Base-by-base conservation (phyloP, 2,113 vertebrate genomes). In the Notarius lentiginosus region DNA sequence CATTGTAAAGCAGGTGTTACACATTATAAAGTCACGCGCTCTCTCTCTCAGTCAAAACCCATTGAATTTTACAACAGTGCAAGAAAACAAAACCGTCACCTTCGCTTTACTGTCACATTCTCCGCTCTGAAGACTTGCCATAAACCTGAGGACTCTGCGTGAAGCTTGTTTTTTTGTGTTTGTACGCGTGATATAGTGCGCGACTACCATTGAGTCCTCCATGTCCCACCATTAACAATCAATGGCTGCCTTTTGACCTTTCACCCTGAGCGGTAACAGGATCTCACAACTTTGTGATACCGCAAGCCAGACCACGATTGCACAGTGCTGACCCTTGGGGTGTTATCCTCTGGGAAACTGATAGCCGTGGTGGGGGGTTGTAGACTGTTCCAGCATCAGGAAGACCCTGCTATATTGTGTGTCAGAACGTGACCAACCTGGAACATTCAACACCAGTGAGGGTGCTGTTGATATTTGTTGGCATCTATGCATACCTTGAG, bases 181-280 rank as follows among this genome's bases (percentile, higher is more conserved):
- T 84, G 61, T 92, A 85, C 80, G 87, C 79, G 60, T 85, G 84
- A 85, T 88, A 41, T 61, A 92, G 83, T 90, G 76, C 87, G 30
- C 66, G 87, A 88, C 89, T 83, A 81, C 90, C 88, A 79, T 87
- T 91, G 58, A 75, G 89, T 82, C 47, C 70, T 72, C 84, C 60
- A 83, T 60, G 82, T 88, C 86, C 87, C 72, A 79, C 89, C 76
- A 72, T 89, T 89, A 88, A 87, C 86, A 91, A 91, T 94, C 93
- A 94, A 92, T 92, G 92, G 90, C 65, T 89, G 85, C 91, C 90
- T 91, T 91, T 91, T 94, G 93, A 94, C 94, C 93, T 93, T 84
- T 91, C 90, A 87, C 91, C 79, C 91, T 61, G 82, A 86, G 91
- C 90, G 34, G 91, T 94, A 95, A 94, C 91, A 90, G n/a, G 89